Evolutionary conservation across 2,888 invertebrate genomes (phyloP).

Genomic region (Thysanoteuthis rhombus): DNA sequence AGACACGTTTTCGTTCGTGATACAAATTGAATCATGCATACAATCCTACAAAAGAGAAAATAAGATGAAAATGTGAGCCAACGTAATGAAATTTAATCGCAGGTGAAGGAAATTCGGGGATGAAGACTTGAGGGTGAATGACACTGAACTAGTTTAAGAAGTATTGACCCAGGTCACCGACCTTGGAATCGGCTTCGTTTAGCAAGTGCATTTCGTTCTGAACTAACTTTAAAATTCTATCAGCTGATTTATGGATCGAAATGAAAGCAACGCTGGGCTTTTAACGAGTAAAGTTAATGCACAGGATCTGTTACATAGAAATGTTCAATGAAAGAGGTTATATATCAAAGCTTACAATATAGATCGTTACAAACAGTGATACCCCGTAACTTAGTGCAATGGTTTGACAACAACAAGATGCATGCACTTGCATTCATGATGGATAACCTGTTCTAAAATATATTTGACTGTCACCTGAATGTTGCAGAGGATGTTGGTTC

Average conservation of each 20-base stretch:
- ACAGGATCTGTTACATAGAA: too few species aligned
- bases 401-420: background rate
- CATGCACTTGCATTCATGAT: background rate
- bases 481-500: background rate
- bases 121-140: too few species aligned
- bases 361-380: background rate
- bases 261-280: background rate
- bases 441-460: background rate
- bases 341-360: background rate
- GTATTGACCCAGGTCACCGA: background rate
- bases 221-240: background rate
- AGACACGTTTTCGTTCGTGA: too few species aligned
- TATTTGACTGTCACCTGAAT: background rate
- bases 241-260: background rate
- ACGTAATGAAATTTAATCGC: too few species aligned
- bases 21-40: too few species aligned
- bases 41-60: too few species aligned
- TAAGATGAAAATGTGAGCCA: too few species aligned
- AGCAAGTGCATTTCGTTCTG: background rate
- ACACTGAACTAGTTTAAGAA: too few species aligned
- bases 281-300: background rate
- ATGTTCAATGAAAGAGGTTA: background rate
- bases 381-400: background rate
- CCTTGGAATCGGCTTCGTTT: background rate
- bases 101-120: too few species aligned